A percentile compares a stretch with the other conserved stretches of the same genome.
These are phyloP conservation scores for Drosophila quadrilineata DNA, from an alignment of 1,140 invertebrate species.

Conservation along the genomic window DNA sequence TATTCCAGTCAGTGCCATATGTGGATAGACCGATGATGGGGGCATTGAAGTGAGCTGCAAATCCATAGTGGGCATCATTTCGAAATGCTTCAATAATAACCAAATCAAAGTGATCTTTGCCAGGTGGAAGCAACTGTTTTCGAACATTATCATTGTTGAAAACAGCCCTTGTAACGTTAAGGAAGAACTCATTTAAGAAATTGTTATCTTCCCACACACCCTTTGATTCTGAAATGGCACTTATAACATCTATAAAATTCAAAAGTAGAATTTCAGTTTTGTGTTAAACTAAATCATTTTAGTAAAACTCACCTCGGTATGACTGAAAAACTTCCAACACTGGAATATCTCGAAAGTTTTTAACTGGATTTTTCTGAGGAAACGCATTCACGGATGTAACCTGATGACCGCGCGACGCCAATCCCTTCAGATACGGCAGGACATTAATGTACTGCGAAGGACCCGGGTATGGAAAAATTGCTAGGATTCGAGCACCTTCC, in stretches of 20 bases:
- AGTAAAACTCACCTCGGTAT: constrained; percentile 49
- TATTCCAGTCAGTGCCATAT: constrained; percentile 63
- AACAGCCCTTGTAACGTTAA: constrained; percentile 16
- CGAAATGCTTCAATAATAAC: constrained; percentile 58
- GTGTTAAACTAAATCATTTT: no score
- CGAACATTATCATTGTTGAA: constrained; percentile 51
- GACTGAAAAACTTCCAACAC: constrained; percentile 41
- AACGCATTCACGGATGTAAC: constrained; percentile 87
- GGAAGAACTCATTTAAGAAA: constrained; percentile 52
- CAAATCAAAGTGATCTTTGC: constrained; percentile 55
- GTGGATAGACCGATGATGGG: constrained; percentile 73
- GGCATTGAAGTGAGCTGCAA: constrained; percentile 69
- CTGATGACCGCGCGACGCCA: constrained; percentile 86
- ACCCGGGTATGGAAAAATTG: constrained; percentile 61
- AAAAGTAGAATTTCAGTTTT: neutral
- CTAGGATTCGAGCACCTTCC: constrained; percentile 57
- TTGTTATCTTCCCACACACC: constrained; percentile 51
- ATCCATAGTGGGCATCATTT: constrained; percentile 58
- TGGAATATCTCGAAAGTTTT: constrained; percentile 64
- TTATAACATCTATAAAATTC: constrained; percentile 38
- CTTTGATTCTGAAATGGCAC: neutral
- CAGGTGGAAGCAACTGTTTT: constrained; percentile 29
- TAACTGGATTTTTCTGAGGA: constrained; percentile 79
- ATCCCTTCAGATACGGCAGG: constrained; percentile 83
- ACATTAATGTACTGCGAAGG: constrained; percentile 74